Conservation (phyloP, 2,113 vertebrate species). For the Acrocephalus kingi region DNA sequence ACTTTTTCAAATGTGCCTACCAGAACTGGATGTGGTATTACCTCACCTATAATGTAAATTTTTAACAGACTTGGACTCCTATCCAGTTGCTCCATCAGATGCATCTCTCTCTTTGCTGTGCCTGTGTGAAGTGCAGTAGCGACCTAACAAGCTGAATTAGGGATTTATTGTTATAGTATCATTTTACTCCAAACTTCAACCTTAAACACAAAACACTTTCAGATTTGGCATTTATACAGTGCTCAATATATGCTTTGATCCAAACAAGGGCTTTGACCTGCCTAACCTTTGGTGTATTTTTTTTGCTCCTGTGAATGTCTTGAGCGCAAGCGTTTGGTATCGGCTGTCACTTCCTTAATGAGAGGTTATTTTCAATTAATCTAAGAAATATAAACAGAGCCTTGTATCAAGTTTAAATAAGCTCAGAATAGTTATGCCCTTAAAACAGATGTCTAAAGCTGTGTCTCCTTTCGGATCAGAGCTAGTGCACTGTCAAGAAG, state of each 20-base stretch:
- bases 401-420: conserved; percentile 45
- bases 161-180: conserved; percentile 55
- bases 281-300: conserved; percentile 26
- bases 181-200: conserved; percentile 46
- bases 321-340: conserved; percentile 32
- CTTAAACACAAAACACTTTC: conserved; percentile 46
- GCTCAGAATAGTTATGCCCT: not conserved
- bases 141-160: not conserved
- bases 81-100: not conserved
- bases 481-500: conserved; percentile 7
- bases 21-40: conserved; percentile 5
- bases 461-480: conserved; percentile 53
- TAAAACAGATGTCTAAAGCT: conserved; percentile 58
- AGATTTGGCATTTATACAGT: conserved; percentile 49
- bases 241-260: conserved; percentile 61
- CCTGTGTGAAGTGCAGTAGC: not conserved
- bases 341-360: conserved; percentile 48
- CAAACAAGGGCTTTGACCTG: conserved; percentile 55
- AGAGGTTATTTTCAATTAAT: conserved; percentile 69
- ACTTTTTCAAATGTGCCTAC: conserved; percentile 4
- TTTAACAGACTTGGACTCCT: not conserved
- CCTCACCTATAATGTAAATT: conserved; percentile 7
- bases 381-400: conserved; percentile 59
- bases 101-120: not conserved
- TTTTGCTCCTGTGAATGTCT: conserved; percentile 4